Percentiles rank a stretch among this genome's conserved stretches.
These are phyloP conservation scores for Sceliomorpha sp. DNA, from an alignment of 2,888 invertebrate genomes.

Conservation along the genomic window DNA sequence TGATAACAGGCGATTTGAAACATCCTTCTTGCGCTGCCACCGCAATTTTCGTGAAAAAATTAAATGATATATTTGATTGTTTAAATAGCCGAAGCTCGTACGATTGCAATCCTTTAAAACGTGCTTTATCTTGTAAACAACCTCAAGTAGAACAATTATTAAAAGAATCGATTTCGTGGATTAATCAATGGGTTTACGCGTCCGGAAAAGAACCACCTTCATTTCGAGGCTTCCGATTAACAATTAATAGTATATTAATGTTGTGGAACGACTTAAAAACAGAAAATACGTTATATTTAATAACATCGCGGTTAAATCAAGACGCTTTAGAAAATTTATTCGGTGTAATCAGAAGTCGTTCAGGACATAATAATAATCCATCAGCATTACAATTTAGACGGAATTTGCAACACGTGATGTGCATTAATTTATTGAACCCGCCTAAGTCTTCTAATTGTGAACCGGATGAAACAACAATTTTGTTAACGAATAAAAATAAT, in stretches of 20 bases:
- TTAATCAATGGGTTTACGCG: slow-evolving; percentile 38
- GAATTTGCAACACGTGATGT: slow-evolving; percentile 49
- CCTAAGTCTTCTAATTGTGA: slow-evolving; percentile 44
- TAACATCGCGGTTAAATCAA: slow-evolving; percentile 50
- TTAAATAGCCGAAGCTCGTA: slow-evolving; percentile 51
- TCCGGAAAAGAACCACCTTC: slow-evolving; percentile 50
- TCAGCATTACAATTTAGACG: slow-evolving; percentile 41
- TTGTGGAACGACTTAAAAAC: slow-evolving; percentile 41
- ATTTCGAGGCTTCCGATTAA: slow-evolving; percentile 58
- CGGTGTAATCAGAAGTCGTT: slow-evolving; percentile 36
- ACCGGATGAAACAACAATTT: slow-evolving; percentile 22
- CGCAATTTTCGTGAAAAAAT: slow-evolving; percentile 55
- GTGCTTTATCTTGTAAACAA: slow-evolving; percentile 32
- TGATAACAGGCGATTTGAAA: slow-evolving; percentile 44
- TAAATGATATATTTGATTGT: slow-evolving; percentile 59
- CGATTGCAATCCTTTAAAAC: slow-evolving; percentile 42
- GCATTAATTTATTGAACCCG: slow-evolving; percentile 27
- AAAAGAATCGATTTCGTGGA: slow-evolving; percentile 32
- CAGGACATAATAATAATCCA: slow-evolving; percentile 41
- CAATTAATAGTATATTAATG: slow-evolving; percentile 51
- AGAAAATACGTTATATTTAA: slow-evolving; percentile 33
- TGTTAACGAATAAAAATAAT: slow-evolving; percentile 18
- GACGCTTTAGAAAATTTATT: slow-evolving; percentile 55
- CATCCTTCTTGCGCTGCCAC: slow-evolving; percentile 42
- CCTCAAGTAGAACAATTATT: slow-evolving; percentile 46